Conservation (phyloP, 2,888 invertebrate species). For the Pelosia muscerda region DNA sequence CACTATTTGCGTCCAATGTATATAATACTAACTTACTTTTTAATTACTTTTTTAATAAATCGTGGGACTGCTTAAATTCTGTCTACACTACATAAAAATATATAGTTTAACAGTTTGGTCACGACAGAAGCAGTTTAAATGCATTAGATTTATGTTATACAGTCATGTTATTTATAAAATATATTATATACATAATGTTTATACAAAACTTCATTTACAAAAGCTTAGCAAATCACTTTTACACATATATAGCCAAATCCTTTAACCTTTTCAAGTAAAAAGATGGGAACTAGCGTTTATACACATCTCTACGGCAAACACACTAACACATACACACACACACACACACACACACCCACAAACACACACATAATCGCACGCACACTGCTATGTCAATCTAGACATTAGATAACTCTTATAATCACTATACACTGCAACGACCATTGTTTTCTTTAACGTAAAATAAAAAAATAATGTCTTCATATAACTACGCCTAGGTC, state of each 20-base stretch:
- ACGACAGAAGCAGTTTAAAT: neutral
- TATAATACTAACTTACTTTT: too few relatives aligned
- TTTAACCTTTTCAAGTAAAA: conserved; percentile 5
- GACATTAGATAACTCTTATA: neutral
- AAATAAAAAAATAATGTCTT: neutral
- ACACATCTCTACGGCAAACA: neutral
- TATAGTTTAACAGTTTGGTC: neutral
- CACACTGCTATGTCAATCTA: neutral
- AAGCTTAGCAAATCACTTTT: neutral
- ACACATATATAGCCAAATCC: neutral
- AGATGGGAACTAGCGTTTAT: neutral
- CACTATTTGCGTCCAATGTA: too few relatives aligned
- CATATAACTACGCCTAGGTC: neutral
- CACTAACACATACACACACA: neutral
- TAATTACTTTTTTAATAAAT: neutral
- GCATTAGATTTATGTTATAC: neutral
- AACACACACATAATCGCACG: neutral
- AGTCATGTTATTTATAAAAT: conserved; percentile 14
- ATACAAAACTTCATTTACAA: conserved; percentile 16
- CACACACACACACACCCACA: neutral
- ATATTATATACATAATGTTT: conserved; percentile 36
- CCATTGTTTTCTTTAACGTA: neutral
- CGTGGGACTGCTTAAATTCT: neutral
- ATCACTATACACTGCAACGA: conserved; percentile 1
- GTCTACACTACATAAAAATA: neutral